Percentiles rank a stretch among this genome's conserved stretches.
Conservation (phyloP, 2,797 vertebrate genomes). For the Micropoecilia bifurca region DNA sequence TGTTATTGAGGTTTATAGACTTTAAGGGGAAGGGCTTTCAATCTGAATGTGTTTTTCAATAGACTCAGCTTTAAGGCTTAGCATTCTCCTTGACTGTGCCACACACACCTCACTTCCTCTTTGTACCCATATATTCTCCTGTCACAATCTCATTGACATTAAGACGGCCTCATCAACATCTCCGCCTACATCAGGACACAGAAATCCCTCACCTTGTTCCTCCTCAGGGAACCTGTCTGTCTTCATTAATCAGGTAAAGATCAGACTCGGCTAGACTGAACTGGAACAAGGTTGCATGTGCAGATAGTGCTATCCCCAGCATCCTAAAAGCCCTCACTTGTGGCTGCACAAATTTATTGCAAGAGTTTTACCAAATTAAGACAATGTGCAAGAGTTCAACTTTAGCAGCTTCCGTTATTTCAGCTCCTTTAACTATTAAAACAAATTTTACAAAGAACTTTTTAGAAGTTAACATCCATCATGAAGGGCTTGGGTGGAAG, state of each 20-base stretch:
- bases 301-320: background rate
- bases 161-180: background rate
- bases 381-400: background rate
- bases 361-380: background rate
- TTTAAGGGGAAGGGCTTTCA: conserved; percentile 1
- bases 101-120: background rate
- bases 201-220: background rate
- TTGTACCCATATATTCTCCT: background rate
- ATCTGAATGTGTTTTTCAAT: conserved; percentile 4
- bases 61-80: background rate
- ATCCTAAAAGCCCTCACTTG: background rate
- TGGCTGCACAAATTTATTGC: background rate
- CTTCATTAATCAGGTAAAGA: conserved; percentile 1
- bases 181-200: background rate
- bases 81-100: conserved; percentile 1
- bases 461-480: background rate
- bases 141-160: conserved; percentile 1
- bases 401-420: background rate
- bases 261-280: background rate
- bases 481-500: background rate
- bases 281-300: background rate
- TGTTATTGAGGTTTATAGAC: conserved; percentile 10
- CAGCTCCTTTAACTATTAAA: background rate
- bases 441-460: background rate
- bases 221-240: background rate